Base-by-base conservation (phyloP, 1,140 invertebrate species). In the Akabosia matsudoensis region DNA sequence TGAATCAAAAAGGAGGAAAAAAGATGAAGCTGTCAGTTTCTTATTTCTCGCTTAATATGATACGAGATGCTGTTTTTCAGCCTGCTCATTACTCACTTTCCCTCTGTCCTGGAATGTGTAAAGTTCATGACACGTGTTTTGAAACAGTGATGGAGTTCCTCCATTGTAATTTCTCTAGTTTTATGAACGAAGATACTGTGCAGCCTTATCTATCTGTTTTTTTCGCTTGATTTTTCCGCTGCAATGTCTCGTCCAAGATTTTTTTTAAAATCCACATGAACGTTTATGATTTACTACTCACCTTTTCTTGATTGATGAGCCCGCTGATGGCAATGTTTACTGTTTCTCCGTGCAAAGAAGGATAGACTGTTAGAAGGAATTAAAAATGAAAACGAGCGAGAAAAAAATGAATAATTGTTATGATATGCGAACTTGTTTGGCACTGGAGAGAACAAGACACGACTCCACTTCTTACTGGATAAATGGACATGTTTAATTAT, bases 21-120 rank as follows among this genome's bases (percentile, higher is more conserved):
- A 56, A 56, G 54, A 56, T 56, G 54, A 56, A 56, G 10, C 22
- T 56, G 54, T 56, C 54, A 56, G 54, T 56, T 56, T 56, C 54
- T 24, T 56, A 56, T 56, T 56, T 56, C 54, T 56, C 24, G 37
- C 37, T 45, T 45, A 45, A 45, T 45, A 45, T 18, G 37, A 45
- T 3, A 56, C 4, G 54, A 56, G 22, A 56, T 56, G 54, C 54
- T 56, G 10, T 10, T 56, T 10, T 22, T 4, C n/a, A 16, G 10
- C 22, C n/a, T 56, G 30, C 61, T 67, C 61, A 67, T 67, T 67
- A 67, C 30, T 67, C 61, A 67, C 61, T 67, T 67, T 30, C 61
- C 30, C 61, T n/a, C n/a, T n/a, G 2, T 67, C 28, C 61, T 67
- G 61, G 61, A 67, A 67, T 30, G 61, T 31, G 24, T 31, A 28